Evolutionary conservation across 2,797 vertebrate species (phyloP).

Genomic region (Neostethus bicornis): DNA sequence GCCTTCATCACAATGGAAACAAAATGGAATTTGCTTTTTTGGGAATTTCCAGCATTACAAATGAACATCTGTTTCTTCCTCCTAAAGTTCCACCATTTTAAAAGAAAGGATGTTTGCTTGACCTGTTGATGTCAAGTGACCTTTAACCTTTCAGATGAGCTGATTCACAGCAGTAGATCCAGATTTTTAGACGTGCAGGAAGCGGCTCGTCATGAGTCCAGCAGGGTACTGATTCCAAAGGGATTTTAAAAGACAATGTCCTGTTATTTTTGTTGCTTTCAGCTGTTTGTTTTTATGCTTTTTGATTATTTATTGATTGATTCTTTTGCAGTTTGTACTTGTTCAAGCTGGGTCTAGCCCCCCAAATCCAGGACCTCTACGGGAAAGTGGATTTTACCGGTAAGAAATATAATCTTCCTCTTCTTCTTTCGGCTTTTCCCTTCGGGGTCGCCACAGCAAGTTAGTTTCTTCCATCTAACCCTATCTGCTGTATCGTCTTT

Average conservation of each 20-base stretch:
- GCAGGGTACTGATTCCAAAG: neutral
- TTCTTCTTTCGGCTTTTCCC: no score
- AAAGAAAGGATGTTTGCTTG: neutral
- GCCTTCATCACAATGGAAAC: no score
- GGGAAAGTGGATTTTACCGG: constrained; percentile 98
- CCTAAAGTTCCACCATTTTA: neutral
- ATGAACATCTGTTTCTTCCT: neutral
- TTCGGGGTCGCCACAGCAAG: no score
- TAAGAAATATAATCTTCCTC: no score
- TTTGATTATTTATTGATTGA: neutral
- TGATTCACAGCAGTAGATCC: neutral
- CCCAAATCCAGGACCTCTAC: constrained; percentile 97
- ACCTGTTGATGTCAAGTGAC: neutral
- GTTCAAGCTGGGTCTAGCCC: constrained; percentile 96
- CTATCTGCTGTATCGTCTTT: no score
- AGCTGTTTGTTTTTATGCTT: neutral
- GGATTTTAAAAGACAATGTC: neutral
- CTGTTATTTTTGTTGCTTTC: neutral
- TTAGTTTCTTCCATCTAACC: no score
- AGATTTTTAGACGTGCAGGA: neutral
- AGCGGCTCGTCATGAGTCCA: neutral
- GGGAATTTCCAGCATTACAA: constrained; percentile 3
- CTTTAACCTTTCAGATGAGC: neutral
- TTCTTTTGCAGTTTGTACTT: constrained; percentile 87
- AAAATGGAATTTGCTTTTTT: neutral